Evolutionary conservation across 2,888 invertebrate genomes (phyloP), one percentile per base, ranked within the genome.

Genomic region (Marronus borbonicus): DNA sequence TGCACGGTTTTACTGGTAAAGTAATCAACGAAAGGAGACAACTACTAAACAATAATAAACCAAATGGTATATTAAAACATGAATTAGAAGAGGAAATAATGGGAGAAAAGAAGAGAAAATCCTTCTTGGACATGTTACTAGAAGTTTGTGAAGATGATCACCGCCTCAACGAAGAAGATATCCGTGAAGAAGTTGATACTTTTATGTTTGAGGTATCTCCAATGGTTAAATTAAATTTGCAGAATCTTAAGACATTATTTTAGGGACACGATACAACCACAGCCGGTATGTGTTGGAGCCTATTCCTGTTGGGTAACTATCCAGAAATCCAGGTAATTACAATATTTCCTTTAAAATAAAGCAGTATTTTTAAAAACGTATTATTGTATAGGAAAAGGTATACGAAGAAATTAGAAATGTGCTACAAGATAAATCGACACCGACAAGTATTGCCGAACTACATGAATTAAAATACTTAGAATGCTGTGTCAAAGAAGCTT

Each of bases 401-500:
- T 66, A 66, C 65, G 65, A 66, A 17, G 65, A 66, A 66, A 44
- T 66, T 24, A 17, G 20, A 1, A 44, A 24, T 62, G 31, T 72
- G 89, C 5, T 62, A 24, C 28, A 28, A 24, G 62, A 14, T 14
- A 62, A 62, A 2, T 62, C 31, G 12, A 62, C 62, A 24, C 28
- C 62, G 1, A 62, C 62, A 1, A 90, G 89, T 2, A 89, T 92
- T 86, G 90, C 90, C 62, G 92, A 92, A 80, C 86, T 94, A 14
- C 86, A 91, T 79, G 90, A 91, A 76, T 91, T 94, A 91, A 90
- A 90, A 77, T 94, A 93, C 83, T 88, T 94, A 80, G 94, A 94
- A 81, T 91, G 91, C 81, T 93, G 93, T 81, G 92, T 94, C 65
- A 94, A 94, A 85, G 94, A 94, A 85, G 90, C 93, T 0, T 84